Percentiles rank a stretch among this genome's conserved stretches.
These are phyloP conservation scores for Synergus umbraculus DNA, from an alignment of 2,888 invertebrate species.

Conservation along the genomic window DNA sequence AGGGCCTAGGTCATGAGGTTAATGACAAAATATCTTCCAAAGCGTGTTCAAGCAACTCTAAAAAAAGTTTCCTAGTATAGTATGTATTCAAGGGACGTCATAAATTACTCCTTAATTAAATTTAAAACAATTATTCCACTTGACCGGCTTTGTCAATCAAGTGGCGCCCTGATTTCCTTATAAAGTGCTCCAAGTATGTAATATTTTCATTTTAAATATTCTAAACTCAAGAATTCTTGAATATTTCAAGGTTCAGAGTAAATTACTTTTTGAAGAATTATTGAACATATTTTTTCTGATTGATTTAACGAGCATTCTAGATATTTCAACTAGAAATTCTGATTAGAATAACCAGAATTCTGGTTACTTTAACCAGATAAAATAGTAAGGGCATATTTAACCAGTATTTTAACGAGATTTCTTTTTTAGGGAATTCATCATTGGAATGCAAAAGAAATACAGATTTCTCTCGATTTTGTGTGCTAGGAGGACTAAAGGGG, in stretches of 20 bases:
- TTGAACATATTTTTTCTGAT: too few species aligned
- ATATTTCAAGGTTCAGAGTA: too few species aligned
- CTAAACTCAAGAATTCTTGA: too few species aligned
- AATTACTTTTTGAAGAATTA: too few species aligned
- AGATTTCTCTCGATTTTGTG: background rate
- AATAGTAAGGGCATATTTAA: too few species aligned
- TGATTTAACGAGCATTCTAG: too few species aligned
- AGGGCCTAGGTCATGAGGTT: conserved; percentile 38
- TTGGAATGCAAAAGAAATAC: background rate
- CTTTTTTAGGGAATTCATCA: too few species aligned
- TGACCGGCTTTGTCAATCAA: background rate
- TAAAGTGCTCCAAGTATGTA: background rate
- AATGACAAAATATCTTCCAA: conserved; percentile 14
- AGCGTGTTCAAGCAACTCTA: conserved; percentile 10
- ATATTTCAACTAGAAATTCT: too few species aligned
- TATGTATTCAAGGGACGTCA: background rate
- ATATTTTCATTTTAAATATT: too few species aligned
- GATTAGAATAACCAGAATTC: too few species aligned
- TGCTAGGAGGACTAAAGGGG: background rate
- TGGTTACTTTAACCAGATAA: too few species aligned
- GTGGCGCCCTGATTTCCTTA: background rate
- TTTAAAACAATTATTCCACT: conserved; percentile 7
- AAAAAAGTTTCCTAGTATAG: background rate
- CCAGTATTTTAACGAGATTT: too few species aligned
- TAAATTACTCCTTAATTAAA: background rate